phyloP scores from a whole-genome alignment of 2,888 invertebrate genomes.

The Ectemnius lituratus region DNA sequence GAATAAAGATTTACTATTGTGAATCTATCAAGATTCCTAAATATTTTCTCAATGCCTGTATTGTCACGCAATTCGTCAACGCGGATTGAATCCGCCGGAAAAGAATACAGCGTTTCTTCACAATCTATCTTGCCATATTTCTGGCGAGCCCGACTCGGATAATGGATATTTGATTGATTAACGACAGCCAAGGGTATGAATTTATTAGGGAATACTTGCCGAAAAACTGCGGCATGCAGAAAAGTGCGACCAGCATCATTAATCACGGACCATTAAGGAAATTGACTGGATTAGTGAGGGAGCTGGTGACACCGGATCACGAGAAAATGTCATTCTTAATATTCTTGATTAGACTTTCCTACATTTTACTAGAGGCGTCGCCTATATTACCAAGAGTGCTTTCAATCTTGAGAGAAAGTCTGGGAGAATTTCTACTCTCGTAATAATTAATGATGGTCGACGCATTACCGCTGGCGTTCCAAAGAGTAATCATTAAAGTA shows the following conservation, averaged over 20 bases:
- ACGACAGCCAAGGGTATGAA: slow-evolving; percentile 13
- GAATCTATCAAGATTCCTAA: too few species aligned
- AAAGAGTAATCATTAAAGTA: too few species aligned
- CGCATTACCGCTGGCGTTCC: too few species aligned
- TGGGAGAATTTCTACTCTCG: too few species aligned
- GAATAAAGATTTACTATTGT: too few species aligned
- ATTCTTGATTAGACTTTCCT: slow-evolving; percentile 44
- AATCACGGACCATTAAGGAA: slow-evolving; percentile 43
- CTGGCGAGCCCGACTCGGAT: slow-evolving; percentile 24
- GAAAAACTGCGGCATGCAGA: not conserved
- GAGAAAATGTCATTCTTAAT: slow-evolving; percentile 30
- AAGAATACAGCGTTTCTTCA: not conserved
- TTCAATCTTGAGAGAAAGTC: too few species aligned
- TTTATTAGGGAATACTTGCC: slow-evolving; percentile 44
- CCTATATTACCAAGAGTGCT: too few species aligned
- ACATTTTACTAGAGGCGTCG: too few species aligned
- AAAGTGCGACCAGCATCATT: slow-evolving; percentile 36
- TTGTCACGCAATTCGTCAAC: not conserved
- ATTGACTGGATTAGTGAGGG: slow-evolving; percentile 35
- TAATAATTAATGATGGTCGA: too few species aligned
- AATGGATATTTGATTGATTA: slow-evolving; percentile 20
- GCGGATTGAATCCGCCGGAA: not conserved
- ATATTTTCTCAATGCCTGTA: too few species aligned
- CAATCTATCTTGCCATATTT: slow-evolving; percentile 5
- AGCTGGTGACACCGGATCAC: slow-evolving; percentile 46